Percentiles rank a stretch among this genome's conserved stretches.
Conservation (phyloP, 2,113 vertebrate species). For the Thalassarche chlororhynchos region DNA sequence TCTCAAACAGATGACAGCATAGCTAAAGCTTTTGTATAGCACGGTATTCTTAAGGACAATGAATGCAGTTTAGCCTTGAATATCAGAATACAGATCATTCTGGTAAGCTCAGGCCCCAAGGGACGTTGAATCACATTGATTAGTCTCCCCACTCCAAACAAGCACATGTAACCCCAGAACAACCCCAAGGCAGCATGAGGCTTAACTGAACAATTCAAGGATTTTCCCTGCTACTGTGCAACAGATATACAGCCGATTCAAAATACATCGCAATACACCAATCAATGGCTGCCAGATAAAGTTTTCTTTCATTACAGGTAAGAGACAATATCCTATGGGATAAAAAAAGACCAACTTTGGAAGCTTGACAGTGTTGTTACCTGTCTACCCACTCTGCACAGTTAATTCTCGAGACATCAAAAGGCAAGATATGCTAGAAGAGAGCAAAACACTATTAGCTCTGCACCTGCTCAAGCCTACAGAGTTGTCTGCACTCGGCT, state of each 20-base stretch:
- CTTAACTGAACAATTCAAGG: neutral
- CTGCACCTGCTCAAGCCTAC: neutral
- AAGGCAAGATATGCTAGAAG: neutral
- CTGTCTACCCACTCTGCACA: neutral
- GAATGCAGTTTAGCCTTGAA: neutral
- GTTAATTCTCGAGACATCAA: neutral
- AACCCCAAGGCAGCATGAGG: neutral
- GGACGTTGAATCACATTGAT: neutral
- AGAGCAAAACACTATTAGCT: neutral
- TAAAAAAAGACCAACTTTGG: neutral
- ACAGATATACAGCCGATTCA: neutral
- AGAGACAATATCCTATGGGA: neutral
- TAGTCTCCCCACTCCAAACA: neutral
- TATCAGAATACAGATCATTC: neutral
- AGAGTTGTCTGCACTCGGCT: accelerated
- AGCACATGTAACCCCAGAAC: neutral
- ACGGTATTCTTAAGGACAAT: neutral
- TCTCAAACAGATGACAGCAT: neutral
- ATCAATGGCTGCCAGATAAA: neutral
- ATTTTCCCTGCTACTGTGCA: neutral
- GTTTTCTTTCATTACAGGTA: neutral
- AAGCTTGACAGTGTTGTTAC: neutral
- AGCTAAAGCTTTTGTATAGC: neutral
- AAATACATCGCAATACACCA: neutral
- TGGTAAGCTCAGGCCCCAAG: neutral